Base-by-base conservation (phyloP, 2,797 vertebrate species). In the Champsocephalus esox region DNA sequence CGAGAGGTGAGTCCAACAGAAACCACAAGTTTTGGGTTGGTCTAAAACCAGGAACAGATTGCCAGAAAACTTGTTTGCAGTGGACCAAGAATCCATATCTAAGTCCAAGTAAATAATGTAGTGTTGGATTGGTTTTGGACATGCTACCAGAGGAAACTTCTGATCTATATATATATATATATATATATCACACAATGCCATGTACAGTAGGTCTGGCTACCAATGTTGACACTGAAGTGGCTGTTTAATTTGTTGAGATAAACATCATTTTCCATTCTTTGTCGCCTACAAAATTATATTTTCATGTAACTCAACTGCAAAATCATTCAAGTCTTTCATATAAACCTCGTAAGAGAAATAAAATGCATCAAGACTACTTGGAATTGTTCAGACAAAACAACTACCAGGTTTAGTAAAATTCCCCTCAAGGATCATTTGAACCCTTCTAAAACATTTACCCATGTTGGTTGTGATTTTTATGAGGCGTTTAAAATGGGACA, bases 1-100 rank as follows among this genome's bases (percentile, higher is more conserved):
- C 0, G 98, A 99, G 93, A 97, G 98, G 98, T 99, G 92, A 92
- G 94, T 68, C 59, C 14, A 34, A 17, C 50, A 1, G 46, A 0
- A 24, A 44, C 13, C 3, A 32, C 21, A n/a, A 9, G 8, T 5
- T 9, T 14, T 41, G 3, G 41, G 55, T 46, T 17, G 9, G 48
- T 54, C 28, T 16, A 32, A 43, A 71, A 58, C 7, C n/a, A 17
- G 10, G 6, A 32, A 56, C 12, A n/a, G 28, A 19, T 63, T 44
- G 9, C 7, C 4, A 4, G 19, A 28, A 58, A 64, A 3, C 28
- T 38, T 5, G 17, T 9, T 48, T 19, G 52, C 13, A 28, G 38
- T 44, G 3, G 13, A 12, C 38, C 50, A 66, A 66, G 50, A 52
- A 54, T 5, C 14, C 3, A 3, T 14, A 24, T 58, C 3, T n/a